Conservation (phyloP, 2,888 invertebrate genomes). For the Onthophagus sagittarius region DNA sequence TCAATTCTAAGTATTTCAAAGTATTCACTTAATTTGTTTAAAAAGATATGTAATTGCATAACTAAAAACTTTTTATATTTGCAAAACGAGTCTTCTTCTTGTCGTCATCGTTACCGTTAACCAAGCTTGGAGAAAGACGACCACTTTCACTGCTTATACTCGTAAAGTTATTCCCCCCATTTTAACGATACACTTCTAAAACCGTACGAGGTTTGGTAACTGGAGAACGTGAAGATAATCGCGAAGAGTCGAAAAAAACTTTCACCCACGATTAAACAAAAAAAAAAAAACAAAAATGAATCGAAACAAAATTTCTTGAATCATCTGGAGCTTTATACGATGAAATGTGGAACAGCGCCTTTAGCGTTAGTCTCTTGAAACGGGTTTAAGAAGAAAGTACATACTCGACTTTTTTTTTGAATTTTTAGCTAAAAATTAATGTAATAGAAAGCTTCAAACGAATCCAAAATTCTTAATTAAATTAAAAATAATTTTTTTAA, state of each 20-base stretch:
- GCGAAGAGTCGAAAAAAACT: neutral
- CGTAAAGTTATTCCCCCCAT: neutral
- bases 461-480: too few relatives aligned
- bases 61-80: neutral
- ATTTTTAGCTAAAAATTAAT: too few relatives aligned
- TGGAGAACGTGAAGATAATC: neutral
- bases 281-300: neutral
- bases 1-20: too few relatives aligned
- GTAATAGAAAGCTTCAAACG: too few relatives aligned
- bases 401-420: neutral
- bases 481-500: too few relatives aligned
- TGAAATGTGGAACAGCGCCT: constrained; percentile 6
- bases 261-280: neutral
- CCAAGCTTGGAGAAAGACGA: neutral
- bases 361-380: neutral
- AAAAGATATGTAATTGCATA: neutral
- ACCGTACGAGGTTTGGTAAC: neutral
- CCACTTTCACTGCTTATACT: neutral
- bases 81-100: neutral
- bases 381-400: constrained; percentile 6
- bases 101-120: neutral
- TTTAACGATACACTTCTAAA: neutral
- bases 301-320: too few relatives aligned
- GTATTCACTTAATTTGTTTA: too few relatives aligned
- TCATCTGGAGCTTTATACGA: neutral